Evolutionary conservation across 2,113 vertebrate species (phyloP).

Genomic region (Geococcyx californianus): DNA sequence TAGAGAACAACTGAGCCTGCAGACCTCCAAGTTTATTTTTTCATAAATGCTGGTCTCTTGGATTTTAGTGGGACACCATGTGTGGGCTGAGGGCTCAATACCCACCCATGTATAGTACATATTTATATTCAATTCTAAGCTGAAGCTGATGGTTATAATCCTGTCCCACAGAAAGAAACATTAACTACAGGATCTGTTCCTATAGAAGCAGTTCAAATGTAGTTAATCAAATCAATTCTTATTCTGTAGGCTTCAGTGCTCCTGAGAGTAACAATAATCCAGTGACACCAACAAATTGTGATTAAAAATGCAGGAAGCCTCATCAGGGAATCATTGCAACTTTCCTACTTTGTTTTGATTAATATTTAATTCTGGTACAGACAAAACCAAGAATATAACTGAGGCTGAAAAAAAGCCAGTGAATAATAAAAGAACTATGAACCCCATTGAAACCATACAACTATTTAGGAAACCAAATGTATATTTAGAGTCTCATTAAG

Average conservation of each 20-base stretch:
- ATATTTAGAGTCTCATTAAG: not conserved
- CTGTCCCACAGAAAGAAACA: not conserved
- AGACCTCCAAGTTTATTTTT: not conserved
- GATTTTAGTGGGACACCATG: not conserved
- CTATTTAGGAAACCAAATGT: not conserved
- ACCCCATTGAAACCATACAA: not conserved
- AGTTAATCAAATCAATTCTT: not conserved
- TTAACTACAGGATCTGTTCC: not conserved
- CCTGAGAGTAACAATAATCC: not conserved
- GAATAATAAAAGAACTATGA: not conserved
- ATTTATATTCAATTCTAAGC: not conserved
- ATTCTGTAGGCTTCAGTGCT: not conserved
- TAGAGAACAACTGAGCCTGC: not conserved
- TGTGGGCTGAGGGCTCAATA: not conserved
- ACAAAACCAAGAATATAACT: not conserved
- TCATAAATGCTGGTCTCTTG: not conserved
- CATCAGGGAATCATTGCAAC: not conserved
- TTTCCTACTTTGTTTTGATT: conserved; percentile 19
- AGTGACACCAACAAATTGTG: not conserved
- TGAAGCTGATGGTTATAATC: not conserved
- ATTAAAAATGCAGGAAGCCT: not conserved
- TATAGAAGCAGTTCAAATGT: not conserved
- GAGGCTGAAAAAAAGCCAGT: not conserved
- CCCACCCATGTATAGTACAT: not conserved
- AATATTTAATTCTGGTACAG: conserved; percentile 12